phyloP scores from a whole-genome alignment of 1,140 invertebrate genomes.

The Tetramorium parvispinum region DNA sequence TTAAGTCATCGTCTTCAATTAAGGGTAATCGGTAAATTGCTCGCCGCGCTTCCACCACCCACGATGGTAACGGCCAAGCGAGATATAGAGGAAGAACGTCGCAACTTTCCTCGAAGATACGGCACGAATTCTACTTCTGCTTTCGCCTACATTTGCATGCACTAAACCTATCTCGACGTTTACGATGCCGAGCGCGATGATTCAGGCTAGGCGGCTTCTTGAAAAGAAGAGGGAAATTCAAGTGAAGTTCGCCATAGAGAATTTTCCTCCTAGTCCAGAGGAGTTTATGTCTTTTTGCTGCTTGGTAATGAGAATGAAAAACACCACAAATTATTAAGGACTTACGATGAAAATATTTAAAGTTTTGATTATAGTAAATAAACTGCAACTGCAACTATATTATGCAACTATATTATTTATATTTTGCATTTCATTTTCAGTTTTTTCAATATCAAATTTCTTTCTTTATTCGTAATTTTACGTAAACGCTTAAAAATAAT shows the following conservation, averaged over 20 bases:
- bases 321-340: not conserved
- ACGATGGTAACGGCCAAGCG: conserved; percentile 22
- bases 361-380: not conserved
- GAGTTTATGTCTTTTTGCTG: not conserved
- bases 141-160: conserved; percentile 80
- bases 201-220: conserved; percentile 49
- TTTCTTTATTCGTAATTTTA: conserved; percentile 13
- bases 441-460: not conserved
- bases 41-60: conserved; percentile 31
- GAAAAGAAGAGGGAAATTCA: conserved; percentile 1
- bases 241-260: not conserved
- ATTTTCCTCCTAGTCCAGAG: not conserved
- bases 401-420: not conserved
- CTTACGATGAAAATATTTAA: conserved; percentile 4
- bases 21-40: conserved; percentile 85
- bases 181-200: conserved; percentile 55
- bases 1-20: conserved; percentile 84
- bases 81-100: conserved; percentile 23
- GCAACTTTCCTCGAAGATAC: conserved; percentile 74
- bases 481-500: not conserved
- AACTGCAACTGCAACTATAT: not conserved
- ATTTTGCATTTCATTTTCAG: not conserved
- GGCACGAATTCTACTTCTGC: conserved; percentile 83
- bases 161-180: conserved; percentile 80
- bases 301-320: not conserved